Evolutionary conservation across 2,888 invertebrate species (phyloP), one percentile per base, ranked within the genome.

Genomic region (Tricholauxania praeusta): DNA sequence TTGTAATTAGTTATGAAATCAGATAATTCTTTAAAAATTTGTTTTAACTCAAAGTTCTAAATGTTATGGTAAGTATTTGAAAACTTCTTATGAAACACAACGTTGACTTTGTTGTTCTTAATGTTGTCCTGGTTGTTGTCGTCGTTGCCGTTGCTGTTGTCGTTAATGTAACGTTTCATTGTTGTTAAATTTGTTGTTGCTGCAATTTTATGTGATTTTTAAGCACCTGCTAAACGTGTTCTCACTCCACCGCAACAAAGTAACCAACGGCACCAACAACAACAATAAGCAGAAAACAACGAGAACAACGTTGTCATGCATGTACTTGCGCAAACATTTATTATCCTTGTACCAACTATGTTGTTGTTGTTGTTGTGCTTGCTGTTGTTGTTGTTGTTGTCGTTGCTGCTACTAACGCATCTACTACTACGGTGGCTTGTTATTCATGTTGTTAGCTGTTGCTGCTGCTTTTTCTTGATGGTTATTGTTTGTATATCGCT

Each of bases 181-280:
- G 32, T 6, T 60, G 60, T 14, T 47, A 17, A 15, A 10, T 39
- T 28, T 67, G 55, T 15, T 67, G 57, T 19, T 67, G 47, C 15
- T 57, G 67, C 47, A 55, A 55, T 53, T 53, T 67, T 57, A 67
- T 55, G 57, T n/a, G 67, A 57, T 67, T 67, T 57, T 67, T 55
- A 67, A 67, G 67, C 57, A 67, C 57, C 57, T 57, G 67, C 67
- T 57, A 67, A 67, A 67, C 39, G 67, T 57, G 67, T 14, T 63
- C 22, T 67, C 22, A 8, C 39, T 22, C 47, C 67, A 57, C 47
- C 57, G 17, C 19, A 39, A 39, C 39, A 39, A 8, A 39, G 39
- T 39, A 53, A 53, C n/a, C 53, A 53, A 53, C 15, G n/a, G 5
- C 53, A 53, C 1, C 53, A 39, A n/a, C 15, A 53, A 53, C n/a